Percentiles rank a stretch among this genome's conserved stretches.
Conservation (phyloP, 2,888 invertebrate species). For the Geophilus truncorum region DNA sequence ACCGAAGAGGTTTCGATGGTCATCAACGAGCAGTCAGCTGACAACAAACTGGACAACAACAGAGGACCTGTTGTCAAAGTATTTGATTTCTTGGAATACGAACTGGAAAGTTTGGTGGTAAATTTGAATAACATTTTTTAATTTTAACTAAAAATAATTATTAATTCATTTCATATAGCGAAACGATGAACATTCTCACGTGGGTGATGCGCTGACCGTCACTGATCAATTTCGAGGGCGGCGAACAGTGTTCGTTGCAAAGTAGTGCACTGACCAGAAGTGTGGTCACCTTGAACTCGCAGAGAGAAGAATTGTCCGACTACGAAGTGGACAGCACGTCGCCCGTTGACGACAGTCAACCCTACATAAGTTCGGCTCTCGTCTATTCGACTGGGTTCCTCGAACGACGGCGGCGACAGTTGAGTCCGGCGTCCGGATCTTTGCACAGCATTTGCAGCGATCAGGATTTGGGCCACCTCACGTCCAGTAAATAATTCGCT, state of each 20-base stretch:
- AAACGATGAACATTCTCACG: conserved; percentile 92
- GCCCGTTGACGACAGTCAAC: conserved; percentile 62
- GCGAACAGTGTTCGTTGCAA: conserved; percentile 45
- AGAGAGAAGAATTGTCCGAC: conserved; percentile 69
- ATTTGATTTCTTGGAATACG: conserved; percentile 97
- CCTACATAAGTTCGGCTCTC: conserved; percentile 41
- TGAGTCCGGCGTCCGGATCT: conserved; percentile 63
- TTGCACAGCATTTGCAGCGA: conserved; percentile 69
- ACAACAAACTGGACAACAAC: conserved; percentile 60
- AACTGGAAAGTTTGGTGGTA: conserved; percentile 93
- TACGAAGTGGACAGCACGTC: conserved; percentile 60
- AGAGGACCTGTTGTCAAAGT: conserved; percentile 85
- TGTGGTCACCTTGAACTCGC: conserved; percentile 39
- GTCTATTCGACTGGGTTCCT: conserved; percentile 60
- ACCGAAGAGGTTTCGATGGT: conserved; percentile 78
- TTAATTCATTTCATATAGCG: conserved; percentile 58
- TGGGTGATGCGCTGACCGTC: conserved; percentile 88
- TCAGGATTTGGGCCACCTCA: conserved; percentile 81
- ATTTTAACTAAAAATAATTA: not conserved
- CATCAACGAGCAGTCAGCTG: conserved; percentile 67
- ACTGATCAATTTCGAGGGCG: conserved; percentile 52
- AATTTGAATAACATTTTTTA: conserved; percentile 1
- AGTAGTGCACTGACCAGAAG: conserved; percentile 39
- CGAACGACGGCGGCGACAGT: conserved; percentile 55
- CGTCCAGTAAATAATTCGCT: conserved; percentile 78